Conservation (phyloP, 1,140 invertebrate species). For the Callitettix versicolor region DNA sequence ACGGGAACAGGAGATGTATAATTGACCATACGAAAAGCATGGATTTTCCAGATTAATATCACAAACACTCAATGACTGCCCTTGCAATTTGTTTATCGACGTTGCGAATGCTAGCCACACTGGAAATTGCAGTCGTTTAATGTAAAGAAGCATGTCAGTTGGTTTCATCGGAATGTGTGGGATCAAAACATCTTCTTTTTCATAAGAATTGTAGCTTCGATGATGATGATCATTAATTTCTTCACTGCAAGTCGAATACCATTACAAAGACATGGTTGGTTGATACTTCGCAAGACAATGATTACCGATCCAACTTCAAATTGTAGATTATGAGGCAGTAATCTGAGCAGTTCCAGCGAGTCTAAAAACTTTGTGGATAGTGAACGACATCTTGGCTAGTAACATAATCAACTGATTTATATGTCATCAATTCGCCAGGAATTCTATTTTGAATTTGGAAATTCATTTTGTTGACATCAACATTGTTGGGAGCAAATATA, state of each 20-base stretch:
- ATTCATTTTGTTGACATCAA: conserved; percentile 31
- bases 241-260: conserved; percentile 17
- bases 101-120: too few species aligned
- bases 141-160: too few species aligned
- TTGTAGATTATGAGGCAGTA: conserved; percentile 32
- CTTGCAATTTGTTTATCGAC: too few species aligned
- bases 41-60: too few species aligned
- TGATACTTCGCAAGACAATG: conserved; percentile 33
- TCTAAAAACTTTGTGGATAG: conserved; percentile 33
- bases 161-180: too few species aligned
- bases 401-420: conserved; percentile 32
- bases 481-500: conserved; percentile 33
- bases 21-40: too few species aligned
- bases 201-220: neutral
- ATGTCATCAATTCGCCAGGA: conserved; percentile 23
- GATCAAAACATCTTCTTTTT: too few species aligned
- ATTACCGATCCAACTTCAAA: conserved; percentile 22
- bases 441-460: conserved; percentile 23
- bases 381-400: conserved; percentile 31
- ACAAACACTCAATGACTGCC: too few species aligned
- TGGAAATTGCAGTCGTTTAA: too few species aligned
- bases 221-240: conserved; percentile 5
- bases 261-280: conserved; percentile 19
- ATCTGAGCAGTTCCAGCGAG: conserved; percentile 29
- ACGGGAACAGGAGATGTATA: too few species aligned